These are phyloP conservation scores for Saccopteryx leptura DNA, from an alignment of 2,113 vertebrate genomes.

Conservation along the genomic window DNA sequence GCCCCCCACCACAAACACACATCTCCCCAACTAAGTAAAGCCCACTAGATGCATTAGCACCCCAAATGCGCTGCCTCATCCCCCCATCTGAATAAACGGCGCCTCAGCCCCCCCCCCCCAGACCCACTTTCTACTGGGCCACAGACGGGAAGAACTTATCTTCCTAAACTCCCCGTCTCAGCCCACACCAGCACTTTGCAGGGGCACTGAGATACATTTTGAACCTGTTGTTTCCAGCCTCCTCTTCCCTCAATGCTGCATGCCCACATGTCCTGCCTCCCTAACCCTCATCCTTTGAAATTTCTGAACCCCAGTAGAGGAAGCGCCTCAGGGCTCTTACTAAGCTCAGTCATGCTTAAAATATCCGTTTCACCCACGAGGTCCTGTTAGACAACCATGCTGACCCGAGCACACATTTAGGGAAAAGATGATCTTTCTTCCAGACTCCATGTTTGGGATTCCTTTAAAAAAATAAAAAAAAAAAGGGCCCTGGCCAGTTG, in stretches of 20 bases:
- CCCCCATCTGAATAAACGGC: background rate
- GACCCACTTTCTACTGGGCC: background rate
- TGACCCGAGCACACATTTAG: background rate
- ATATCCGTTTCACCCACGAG: slow-evolving; percentile 74
- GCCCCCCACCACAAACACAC: background rate
- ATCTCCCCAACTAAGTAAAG: slow-evolving; percentile 18
- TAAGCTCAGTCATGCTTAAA: slow-evolving; percentile 74
- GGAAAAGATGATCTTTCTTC: slow-evolving; percentile 57
- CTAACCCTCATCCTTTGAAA: slow-evolving; percentile 60
- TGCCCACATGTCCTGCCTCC: background rate
- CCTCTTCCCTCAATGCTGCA: background rate
- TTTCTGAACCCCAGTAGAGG: slow-evolving; percentile 68
- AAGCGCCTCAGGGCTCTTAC: slow-evolving; percentile 68
- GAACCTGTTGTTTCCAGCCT: slow-evolving; percentile 43
- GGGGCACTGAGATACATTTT: background rate
- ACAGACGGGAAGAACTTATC: background rate
- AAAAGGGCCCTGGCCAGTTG: no score
- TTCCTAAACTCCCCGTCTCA: background rate
- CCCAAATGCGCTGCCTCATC: background rate
- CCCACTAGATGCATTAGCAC: background rate
- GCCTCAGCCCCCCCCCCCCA: background rate
- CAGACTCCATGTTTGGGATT: slow-evolving; percentile 43
- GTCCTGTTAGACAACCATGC: slow-evolving; percentile 29
- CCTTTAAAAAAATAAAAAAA: background rate
- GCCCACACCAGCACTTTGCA: background rate